These are phyloP conservation scores for Pachyrhynchus sulphureomaculatus DNA, from an alignment of 1,140 invertebrate species.

Conservation along the genomic window DNA sequence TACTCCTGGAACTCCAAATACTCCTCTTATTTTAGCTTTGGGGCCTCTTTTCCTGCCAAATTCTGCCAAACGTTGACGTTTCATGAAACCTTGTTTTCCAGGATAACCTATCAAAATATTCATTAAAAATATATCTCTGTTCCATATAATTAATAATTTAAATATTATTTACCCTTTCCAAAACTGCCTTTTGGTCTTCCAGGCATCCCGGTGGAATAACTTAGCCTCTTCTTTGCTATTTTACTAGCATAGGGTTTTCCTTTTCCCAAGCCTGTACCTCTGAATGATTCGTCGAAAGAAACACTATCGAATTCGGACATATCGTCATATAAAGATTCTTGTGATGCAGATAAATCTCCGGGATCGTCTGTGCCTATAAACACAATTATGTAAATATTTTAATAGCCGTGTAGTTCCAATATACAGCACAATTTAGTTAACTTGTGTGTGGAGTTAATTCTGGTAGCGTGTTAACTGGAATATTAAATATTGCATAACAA, in stretches of 20 bases:
- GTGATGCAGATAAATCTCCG: slow-evolving; percentile 65
- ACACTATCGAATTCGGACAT: slow-evolving; percentile 62
- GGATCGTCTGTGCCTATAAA: slow-evolving; percentile 61
- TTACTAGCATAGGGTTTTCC: slow-evolving; percentile 77
- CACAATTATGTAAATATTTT: no score
- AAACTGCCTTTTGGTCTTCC: slow-evolving; percentile 61
- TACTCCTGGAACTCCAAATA: slow-evolving; percentile 78
- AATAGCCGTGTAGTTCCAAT: no score
- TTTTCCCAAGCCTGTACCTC: slow-evolving; percentile 69
- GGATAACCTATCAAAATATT: slow-evolving; percentile 34
- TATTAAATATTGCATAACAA: no score
- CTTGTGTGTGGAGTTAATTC: no score
- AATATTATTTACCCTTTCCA: slow-evolving; percentile 52
- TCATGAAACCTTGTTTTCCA: slow-evolving; percentile 68
- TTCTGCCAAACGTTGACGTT: slow-evolving; percentile 68
- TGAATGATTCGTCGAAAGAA: slow-evolving; percentile 50
- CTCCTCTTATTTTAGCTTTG: slow-evolving; percentile 81
- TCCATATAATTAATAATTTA: no score
- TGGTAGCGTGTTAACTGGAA: no score
- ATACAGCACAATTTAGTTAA: no score
- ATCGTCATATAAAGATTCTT: slow-evolving; percentile 68
- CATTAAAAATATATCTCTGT: no score
- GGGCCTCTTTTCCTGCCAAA: slow-evolving; percentile 77
- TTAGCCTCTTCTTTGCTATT: slow-evolving; percentile 75
- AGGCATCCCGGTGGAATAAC: slow-evolving; percentile 59